Evolutionary conservation across 2,113 vertebrate species (phyloP).

Genomic region (Vicugna pacos): DNA sequence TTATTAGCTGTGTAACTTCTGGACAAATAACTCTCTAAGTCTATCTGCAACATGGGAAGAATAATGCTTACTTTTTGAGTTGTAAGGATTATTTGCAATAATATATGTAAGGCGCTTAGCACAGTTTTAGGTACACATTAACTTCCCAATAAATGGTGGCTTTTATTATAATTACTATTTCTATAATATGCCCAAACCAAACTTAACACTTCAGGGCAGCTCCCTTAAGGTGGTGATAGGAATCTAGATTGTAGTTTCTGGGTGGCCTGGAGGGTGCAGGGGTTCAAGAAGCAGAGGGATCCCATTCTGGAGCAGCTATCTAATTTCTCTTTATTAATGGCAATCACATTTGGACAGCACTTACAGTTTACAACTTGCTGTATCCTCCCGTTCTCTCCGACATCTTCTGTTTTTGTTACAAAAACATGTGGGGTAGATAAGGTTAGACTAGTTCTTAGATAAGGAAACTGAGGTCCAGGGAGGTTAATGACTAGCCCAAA

Average conservation of each 20-base stretch:
- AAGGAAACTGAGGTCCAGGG: background rate
- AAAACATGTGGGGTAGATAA: background rate
- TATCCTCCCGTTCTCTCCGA: background rate
- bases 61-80: background rate
- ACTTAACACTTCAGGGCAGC: background rate
- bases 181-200: background rate
- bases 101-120: background rate
- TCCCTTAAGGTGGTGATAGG: background rate
- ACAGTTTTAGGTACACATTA: background rate
- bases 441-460: background rate
- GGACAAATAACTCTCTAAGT: background rate
- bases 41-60: background rate
- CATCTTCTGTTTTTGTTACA: background rate
- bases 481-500: background rate
- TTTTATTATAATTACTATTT: constrained; percentile 9
- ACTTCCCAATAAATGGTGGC: background rate
- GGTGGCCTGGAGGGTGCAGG: background rate
- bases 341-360: background rate
- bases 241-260: background rate
- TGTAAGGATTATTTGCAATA: background rate
- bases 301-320: background rate
- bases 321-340: background rate
- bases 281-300: background rate
- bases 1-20: background rate
- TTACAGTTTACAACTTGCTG: background rate